Conservation (phyloP, 2,797 vertebrate species). For the Prionace glauca region DNA sequence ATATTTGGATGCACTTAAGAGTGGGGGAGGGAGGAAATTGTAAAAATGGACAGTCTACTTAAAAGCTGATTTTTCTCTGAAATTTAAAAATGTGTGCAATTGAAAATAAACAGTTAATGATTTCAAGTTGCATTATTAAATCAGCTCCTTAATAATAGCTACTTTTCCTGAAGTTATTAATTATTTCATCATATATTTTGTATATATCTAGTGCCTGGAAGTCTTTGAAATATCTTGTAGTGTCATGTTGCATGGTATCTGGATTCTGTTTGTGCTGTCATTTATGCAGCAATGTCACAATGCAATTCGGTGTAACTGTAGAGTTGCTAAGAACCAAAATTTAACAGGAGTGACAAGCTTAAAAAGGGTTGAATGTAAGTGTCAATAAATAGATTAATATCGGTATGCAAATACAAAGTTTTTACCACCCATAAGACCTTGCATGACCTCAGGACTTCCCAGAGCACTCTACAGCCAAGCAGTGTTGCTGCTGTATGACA, state of each 20-base stretch:
- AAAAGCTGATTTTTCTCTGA: not conserved
- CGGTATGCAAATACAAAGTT: not conserved
- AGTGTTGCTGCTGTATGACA: too few species aligned
- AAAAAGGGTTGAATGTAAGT: not conserved
- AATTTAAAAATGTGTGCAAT: not conserved
- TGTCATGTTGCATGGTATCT: not conserved
- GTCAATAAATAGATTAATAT: not conserved
- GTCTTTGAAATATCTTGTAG: not conserved
- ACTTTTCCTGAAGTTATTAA: not conserved
- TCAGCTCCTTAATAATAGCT: not conserved
- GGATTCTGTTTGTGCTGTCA: not conserved
- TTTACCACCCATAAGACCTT: too few species aligned
- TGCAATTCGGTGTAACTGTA: not conserved
- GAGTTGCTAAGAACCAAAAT: not conserved
- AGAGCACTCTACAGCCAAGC: too few species aligned
- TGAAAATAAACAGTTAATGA: not conserved
- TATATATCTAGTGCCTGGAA: not conserved
- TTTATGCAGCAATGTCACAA: not conserved
- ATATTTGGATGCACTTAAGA: not conserved
- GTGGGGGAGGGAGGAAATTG: constrained; percentile 43
- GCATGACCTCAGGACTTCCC: too few species aligned
- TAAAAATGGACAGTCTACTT: not conserved
- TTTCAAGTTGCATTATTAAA: not conserved
- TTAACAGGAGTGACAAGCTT: not conserved
- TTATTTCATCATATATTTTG: not conserved